Conservation (phyloP, 2,113 vertebrate genomes). For the Sardina pilchardus region DNA sequence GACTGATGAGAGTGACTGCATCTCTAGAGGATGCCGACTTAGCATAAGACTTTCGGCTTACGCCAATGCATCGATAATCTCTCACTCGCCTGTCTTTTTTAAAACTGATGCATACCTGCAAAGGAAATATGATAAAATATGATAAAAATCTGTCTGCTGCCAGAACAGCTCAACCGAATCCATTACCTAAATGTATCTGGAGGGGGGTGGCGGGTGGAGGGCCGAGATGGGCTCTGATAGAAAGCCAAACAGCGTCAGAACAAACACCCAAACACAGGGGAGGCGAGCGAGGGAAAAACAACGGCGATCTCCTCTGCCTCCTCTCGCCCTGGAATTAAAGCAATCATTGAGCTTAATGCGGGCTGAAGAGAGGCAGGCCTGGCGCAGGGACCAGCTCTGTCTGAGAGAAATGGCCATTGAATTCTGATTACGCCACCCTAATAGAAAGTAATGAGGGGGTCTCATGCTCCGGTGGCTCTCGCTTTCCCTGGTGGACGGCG, state of each 20-base stretch:
- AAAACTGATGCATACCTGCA: neutral
- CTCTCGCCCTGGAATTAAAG: slow-evolving; percentile 46
- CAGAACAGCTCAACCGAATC: slow-evolving; percentile 2
- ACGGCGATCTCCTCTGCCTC: slow-evolving; percentile 23
- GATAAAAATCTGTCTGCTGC: neutral
- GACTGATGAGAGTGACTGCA: slow-evolving; percentile 10
- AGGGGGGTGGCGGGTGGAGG: neutral
- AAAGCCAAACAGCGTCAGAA: neutral
- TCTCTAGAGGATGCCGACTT: slow-evolving; percentile 6
- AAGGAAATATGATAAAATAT: neutral
- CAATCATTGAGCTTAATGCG: slow-evolving; percentile 52
- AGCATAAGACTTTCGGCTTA: slow-evolving; percentile 20
- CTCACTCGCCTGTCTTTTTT: neutral
- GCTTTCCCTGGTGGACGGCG: slow-evolving; percentile 48
- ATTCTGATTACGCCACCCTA: slow-evolving; percentile 63
- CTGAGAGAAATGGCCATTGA: slow-evolving; percentile 60
- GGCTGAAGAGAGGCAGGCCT: slow-evolving; percentile 52
- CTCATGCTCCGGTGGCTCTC: slow-evolving; percentile 53
- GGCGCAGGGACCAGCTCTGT: slow-evolving; percentile 48
- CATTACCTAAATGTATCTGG: neutral
- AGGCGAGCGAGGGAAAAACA: neutral
- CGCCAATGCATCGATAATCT: slow-evolving; percentile 17
- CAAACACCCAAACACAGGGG: neutral
- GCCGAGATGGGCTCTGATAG: neutral
- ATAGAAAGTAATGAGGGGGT: slow-evolving; percentile 65